Conservation (phyloP, 2,888 invertebrate genomes). For the Meandrusa payeni region DNA sequence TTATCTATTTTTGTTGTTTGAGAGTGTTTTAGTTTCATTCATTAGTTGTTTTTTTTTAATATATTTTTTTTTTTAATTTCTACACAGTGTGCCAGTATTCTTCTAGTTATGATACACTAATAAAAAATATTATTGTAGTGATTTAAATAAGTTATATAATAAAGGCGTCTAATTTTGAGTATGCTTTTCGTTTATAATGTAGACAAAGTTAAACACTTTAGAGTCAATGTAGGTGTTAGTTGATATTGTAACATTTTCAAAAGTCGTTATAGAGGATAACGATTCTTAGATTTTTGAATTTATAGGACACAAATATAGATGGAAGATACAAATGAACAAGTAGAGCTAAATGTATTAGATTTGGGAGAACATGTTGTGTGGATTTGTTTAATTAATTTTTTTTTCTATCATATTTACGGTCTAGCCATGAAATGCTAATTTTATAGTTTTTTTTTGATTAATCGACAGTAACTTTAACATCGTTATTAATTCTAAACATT, state of each 20-base stretch:
- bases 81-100: slow-evolving; percentile 75
- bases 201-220: slow-evolving; percentile 58
- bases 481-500: slow-evolving; percentile 9
- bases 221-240: slow-evolving; percentile 59
- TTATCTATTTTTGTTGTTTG: slow-evolving; percentile 53
- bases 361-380: slow-evolving; percentile 16
- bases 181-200: slow-evolving; percentile 70
- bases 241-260: slow-evolving; percentile 39
- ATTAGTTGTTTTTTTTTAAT: slow-evolving; percentile 58
- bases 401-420: not conserved
- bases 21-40: slow-evolving; percentile 60
- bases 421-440: slow-evolving; percentile 17
- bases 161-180: slow-evolving; percentile 46
- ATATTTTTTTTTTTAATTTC: slow-evolving; percentile 44
- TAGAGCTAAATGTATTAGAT: slow-evolving; percentile 17
- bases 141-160: slow-evolving; percentile 16
- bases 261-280: slow-evolving; percentile 34
- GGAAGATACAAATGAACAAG: slow-evolving; percentile 4
- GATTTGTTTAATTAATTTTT: slow-evolving; percentile 7
- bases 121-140: slow-evolving; percentile 20
- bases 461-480: slow-evolving; percentile 23
- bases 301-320: slow-evolving; percentile 7
- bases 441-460: slow-evolving; percentile 24
- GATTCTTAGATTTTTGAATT: slow-evolving; percentile 20
- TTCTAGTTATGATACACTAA: slow-evolving; percentile 19